A percentile compares a stretch with the other conserved stretches of the same genome.
phyloP scores from a whole-genome alignment of 1,140 invertebrate species.

The Asobara japonica region DNA sequence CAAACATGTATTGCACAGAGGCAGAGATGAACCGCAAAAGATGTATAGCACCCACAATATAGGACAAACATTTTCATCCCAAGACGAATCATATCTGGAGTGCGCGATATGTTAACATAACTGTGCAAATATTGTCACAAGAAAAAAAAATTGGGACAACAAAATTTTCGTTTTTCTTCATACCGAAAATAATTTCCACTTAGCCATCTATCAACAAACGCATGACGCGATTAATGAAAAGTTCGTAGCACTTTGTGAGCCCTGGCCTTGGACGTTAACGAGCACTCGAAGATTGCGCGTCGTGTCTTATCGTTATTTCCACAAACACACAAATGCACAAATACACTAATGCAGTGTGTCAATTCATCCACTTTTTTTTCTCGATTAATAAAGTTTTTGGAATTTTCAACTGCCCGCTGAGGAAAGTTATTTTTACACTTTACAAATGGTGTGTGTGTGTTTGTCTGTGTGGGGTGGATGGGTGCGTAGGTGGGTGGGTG shows the following conservation, averaged over 20 bases:
- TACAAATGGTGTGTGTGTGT: too few species aligned
- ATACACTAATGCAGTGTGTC: not conserved
- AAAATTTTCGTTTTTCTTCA: not conserved
- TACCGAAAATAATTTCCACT: not conserved
- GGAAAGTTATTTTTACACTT: not conserved
- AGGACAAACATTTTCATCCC: too few species aligned
- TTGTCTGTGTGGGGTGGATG: too few species aligned
- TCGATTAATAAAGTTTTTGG: not conserved
- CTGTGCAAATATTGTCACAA: not conserved
- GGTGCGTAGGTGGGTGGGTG: too few species aligned
- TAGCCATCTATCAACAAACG: slow-evolving; percentile 39
- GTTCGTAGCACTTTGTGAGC: slow-evolving; percentile 54
- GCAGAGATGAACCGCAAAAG: too few species aligned
- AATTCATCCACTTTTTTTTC: not conserved
- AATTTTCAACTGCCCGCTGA: not conserved
- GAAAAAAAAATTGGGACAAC: not conserved
- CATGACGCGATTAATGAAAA: slow-evolving; percentile 46
- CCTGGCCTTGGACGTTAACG: slow-evolving; percentile 46
- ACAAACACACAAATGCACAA: slow-evolving; percentile 16
- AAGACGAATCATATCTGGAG: too few species aligned
- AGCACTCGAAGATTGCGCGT: slow-evolving; percentile 49
- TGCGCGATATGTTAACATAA: not conserved
- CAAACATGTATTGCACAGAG: too few species aligned
- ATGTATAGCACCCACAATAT: too few species aligned
- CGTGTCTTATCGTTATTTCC: slow-evolving; percentile 50